phyloP scores from a whole-genome alignment of 2,797 vertebrate genomes.

The Numenius phaeopus region DNA sequence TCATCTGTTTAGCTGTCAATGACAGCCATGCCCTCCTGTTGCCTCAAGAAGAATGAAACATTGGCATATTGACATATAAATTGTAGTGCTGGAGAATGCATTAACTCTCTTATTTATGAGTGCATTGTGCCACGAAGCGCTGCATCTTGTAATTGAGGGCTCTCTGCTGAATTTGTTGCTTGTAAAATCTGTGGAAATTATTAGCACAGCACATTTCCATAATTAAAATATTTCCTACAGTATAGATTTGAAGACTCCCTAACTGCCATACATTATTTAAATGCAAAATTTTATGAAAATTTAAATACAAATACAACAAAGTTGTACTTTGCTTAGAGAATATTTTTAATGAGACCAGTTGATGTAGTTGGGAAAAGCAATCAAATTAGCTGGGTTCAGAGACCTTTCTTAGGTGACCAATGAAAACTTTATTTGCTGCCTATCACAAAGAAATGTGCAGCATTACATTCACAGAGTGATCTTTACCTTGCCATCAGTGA shows the following conservation, averaged over 20 bases:
- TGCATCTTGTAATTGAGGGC: constrained; percentile 9
- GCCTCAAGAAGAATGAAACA: background rate
- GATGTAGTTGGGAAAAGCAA: background rate
- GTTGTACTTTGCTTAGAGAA: background rate
- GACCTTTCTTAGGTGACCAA: background rate
- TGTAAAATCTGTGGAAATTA: constrained; percentile 5
- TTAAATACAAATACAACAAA: background rate
- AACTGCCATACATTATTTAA: background rate
- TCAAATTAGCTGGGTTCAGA: background rate
- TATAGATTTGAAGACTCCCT: background rate
- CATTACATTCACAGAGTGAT: background rate
- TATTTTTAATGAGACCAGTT: background rate
- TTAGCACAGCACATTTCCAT: background rate
- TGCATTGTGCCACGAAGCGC: background rate
- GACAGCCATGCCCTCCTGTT: background rate
- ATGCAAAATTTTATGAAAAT: background rate
- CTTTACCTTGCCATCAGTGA: background rate
- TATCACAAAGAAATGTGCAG: background rate
- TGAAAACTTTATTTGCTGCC: background rate
- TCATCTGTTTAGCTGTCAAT: constrained; percentile 8
- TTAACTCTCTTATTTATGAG: constrained; percentile 26
- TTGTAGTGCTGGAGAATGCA: background rate
- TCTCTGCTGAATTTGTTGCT: background rate
- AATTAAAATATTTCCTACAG: background rate
- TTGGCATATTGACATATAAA: constrained; percentile 14